Percentiles rank a stretch among this genome's conserved stretches.
Conservation (phyloP, 2,113 vertebrate species). For the Muntiacus reevesi region DNA sequence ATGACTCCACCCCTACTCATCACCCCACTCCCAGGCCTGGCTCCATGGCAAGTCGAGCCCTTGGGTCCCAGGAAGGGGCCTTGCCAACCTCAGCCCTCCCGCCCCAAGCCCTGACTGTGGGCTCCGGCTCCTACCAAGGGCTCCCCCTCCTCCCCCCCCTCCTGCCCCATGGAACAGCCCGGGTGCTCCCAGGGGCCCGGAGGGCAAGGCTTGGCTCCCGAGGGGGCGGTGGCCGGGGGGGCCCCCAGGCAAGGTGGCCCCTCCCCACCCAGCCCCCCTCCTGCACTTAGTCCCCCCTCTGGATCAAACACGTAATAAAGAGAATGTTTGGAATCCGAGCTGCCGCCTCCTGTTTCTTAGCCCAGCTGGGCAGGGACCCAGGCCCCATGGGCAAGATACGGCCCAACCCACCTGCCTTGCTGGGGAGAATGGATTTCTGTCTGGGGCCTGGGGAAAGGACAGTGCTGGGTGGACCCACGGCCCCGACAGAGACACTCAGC, state of each 20-base stretch:
- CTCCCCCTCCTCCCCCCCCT: background rate
- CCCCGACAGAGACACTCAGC: background rate
- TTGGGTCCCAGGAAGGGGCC: conserved; percentile 66
- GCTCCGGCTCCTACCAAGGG: conserved; percentile 68
- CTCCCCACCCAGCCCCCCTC: conserved; percentile 45
- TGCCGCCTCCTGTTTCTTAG: conserved; percentile 46
- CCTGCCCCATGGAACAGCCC: conserved; percentile 56
- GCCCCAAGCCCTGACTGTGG: conserved; percentile 18
- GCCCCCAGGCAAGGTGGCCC: conserved; percentile 63
- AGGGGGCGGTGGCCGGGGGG: background rate
- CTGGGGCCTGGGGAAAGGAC: background rate
- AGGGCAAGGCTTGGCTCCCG: conserved; percentile 66
- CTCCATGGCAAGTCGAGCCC: conserved; percentile 31
- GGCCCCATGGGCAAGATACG: conserved; percentile 7
- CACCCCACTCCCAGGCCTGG: conserved; percentile 59
- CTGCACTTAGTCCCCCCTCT: conserved; percentile 75
- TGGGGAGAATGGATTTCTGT: background rate
- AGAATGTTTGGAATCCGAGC: conserved; percentile 78
- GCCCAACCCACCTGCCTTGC: background rate
- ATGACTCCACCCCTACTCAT: conserved; percentile 53
- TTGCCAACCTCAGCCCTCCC: conserved; percentile 61
- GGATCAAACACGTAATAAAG: conserved; percentile 79
- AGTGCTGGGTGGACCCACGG: background rate
- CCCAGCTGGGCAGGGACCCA: background rate
- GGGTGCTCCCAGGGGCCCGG: conserved; percentile 68